Conservation (phyloP, 2,888 invertebrate species). For the Acleris literana region DNA sequence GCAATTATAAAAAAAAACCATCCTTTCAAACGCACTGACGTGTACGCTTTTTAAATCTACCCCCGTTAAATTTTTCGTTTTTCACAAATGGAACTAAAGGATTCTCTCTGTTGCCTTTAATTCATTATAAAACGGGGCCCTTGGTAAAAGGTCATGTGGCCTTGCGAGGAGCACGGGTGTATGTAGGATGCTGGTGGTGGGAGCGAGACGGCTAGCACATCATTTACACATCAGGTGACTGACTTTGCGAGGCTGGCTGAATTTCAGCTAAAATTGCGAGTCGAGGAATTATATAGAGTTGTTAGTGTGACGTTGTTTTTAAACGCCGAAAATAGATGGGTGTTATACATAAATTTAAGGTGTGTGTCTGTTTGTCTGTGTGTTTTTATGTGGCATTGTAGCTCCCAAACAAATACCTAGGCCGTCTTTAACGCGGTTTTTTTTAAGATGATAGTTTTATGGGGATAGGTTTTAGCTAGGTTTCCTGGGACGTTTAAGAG, state of each 20-base stretch:
- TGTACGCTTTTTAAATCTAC: conserved; percentile 24
- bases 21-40: not conserved
- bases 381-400: too few relatives aligned
- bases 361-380: too few relatives aligned
- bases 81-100: conserved; percentile 51
- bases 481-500: too few relatives aligned
- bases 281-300: conserved; percentile 49
- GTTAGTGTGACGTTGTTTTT: not conserved
- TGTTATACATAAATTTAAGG: too few relatives aligned
- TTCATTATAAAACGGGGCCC: conserved; percentile 47
- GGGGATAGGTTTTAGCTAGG: too few relatives aligned
- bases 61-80: conserved; percentile 27
- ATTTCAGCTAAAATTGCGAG: conserved; percentile 64
- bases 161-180: conserved; percentile 38
- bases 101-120: conserved; percentile 50
- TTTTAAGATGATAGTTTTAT: too few relatives aligned
- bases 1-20: too few relatives aligned
- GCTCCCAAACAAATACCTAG: too few relatives aligned
- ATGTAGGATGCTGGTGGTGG: conserved; percentile 29
- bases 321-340: too few relatives aligned
- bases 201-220: conserved; percentile 52
- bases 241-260: conserved; percentile 56
- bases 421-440: too few relatives aligned
- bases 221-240: conserved; percentile 72
- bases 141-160: conserved; percentile 42